Conservation (phyloP, 1,140 invertebrate genomes). For the Globodera rostochiensis region DNA sequence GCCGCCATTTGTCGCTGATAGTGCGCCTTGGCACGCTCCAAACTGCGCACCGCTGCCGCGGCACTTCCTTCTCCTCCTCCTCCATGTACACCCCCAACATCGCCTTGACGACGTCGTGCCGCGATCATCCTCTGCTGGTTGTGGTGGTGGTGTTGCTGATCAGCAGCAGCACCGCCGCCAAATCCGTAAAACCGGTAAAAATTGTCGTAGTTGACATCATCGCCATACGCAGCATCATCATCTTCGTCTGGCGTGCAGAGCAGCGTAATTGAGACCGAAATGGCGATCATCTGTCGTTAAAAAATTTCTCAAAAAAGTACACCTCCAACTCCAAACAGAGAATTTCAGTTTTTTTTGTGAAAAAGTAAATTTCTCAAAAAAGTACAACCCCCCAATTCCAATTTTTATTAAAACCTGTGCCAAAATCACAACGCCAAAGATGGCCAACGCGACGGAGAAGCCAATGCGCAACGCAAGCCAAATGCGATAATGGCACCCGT, state of each 20-base stretch:
- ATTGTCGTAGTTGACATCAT: background rate
- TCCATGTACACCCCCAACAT: too few relatives aligned
- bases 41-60: background rate
- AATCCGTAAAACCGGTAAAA: too few relatives aligned
- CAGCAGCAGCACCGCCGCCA: too few relatives aligned
- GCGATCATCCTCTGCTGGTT: too few relatives aligned
- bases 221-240: conserved; percentile 11
- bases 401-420: conserved; percentile 36
- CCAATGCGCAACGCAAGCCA: conserved; percentile 54
- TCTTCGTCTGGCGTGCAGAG: conserved; percentile 29
- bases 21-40: conserved; percentile 24
- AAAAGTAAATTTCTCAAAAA: too few relatives aligned
- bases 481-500: conserved; percentile 64
- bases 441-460: conserved; percentile 53
- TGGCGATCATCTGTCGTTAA: conserved; percentile 28
- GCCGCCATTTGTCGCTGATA: conserved; percentile 28
- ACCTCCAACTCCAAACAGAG: background rate
- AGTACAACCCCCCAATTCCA: too few relatives aligned
- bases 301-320: conserved; percentile 3
- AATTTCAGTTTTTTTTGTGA: too few relatives aligned
- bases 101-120: too few relatives aligned
- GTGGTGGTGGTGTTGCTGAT: too few relatives aligned
- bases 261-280: conserved; percentile 35
- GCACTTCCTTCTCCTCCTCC: background rate
- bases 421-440: conserved; percentile 54